Conservation (phyloP, 2,888 invertebrate species). For the Ormyrus thymus region DNA sequence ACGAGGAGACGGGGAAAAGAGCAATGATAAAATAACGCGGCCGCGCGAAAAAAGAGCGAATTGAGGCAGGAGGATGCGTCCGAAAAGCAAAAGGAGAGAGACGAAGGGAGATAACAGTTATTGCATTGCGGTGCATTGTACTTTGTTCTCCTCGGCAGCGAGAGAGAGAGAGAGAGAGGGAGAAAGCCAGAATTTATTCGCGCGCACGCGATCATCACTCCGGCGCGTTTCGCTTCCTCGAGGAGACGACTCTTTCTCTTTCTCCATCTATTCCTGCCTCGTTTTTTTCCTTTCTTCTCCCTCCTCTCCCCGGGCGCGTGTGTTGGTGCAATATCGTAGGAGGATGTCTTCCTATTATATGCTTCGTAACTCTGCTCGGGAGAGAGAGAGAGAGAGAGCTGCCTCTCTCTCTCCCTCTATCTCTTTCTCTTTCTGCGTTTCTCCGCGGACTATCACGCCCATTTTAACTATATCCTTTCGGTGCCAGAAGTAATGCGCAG, state of each 20-base stretch:
- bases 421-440: constrained; percentile 46
- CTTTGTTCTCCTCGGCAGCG: constrained; percentile 48
- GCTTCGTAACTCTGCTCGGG: constrained; percentile 44
- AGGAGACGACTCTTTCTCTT: constrained; percentile 38
- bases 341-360: constrained; percentile 64
- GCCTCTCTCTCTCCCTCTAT: constrained; percentile 43
- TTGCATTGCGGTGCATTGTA: constrained; percentile 56
- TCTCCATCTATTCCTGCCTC: background rate
- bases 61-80: background rate
- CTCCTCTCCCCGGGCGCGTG: constrained; percentile 46
- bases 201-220: constrained; percentile 57
- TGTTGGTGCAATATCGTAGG: constrained; percentile 61
- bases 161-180: background rate
- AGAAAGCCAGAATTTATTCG: constrained; percentile 53
- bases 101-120: constrained; percentile 54
- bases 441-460: constrained; percentile 61
- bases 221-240: constrained; percentile 48
- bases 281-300: background rate
- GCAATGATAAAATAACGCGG: background rate
- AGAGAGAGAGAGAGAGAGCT: constrained; percentile 21
- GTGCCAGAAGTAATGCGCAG: constrained; percentile 49
- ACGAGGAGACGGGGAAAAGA: constrained; percentile 21
- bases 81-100: constrained; percentile 36
- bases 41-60: background rate
- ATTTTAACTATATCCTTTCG: constrained; percentile 62